phyloP scores from a whole-genome alignment of 2,797 vertebrate species.

The Philypnodon macrostomus region DNA sequence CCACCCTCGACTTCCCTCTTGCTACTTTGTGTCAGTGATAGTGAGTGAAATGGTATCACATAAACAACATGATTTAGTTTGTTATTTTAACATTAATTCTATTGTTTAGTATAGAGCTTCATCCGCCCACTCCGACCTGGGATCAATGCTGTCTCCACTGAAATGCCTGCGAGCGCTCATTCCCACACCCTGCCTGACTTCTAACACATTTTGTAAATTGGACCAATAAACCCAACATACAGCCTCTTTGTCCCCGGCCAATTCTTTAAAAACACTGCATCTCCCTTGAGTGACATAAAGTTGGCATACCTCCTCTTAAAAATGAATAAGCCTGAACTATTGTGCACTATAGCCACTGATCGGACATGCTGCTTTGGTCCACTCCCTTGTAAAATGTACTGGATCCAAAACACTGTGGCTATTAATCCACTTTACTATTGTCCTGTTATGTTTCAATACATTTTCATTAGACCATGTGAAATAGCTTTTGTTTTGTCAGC shows the following conservation, averaged over 20 bases:
- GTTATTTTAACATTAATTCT: slow-evolving; percentile 5
- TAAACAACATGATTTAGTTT: too few relatives aligned
- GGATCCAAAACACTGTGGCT: background rate
- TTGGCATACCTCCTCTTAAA: slow-evolving; percentile 8
- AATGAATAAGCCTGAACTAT: slow-evolving; percentile 8
- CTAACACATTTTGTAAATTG: slow-evolving; percentile 16
- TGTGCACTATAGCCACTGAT: background rate
- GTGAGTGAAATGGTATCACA: too few relatives aligned
- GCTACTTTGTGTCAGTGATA: too few relatives aligned
- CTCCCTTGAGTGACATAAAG: slow-evolving; percentile 16
- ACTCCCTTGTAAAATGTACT: slow-evolving; percentile 1
- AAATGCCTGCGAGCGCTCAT: slow-evolving; percentile 4
- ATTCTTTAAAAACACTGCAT: slow-evolving; percentile 12
- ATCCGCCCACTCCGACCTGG: slow-evolving; percentile 20
- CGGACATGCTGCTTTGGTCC: background rate
- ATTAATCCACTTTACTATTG: background rate
- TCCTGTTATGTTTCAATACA: background rate
- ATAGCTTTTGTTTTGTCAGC: slow-evolving; percentile 13
- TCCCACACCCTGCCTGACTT: slow-evolving; percentile 15
- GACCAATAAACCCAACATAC: slow-evolving; percentile 5
- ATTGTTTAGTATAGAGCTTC: background rate
- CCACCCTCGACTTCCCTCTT: too few relatives aligned
- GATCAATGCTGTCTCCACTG: slow-evolving; percentile 13
- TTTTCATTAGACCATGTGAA: background rate
- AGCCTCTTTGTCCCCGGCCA: background rate